Conservation (phyloP, 64 coral and sea anemone species). For the Orbicella faveolata region DNA sequence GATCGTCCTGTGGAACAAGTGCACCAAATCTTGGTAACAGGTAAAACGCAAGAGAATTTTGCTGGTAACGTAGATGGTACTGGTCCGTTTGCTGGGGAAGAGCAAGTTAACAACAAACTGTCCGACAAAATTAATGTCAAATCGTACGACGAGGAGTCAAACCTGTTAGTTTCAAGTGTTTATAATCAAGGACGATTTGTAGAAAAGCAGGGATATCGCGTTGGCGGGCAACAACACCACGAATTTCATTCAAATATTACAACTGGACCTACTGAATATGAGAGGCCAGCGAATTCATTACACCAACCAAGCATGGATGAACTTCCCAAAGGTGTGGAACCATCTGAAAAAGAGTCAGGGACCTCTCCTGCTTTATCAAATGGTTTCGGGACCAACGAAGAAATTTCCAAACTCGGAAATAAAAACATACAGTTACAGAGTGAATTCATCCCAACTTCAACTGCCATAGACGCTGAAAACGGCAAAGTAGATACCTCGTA, state of each 20-base stretch:
- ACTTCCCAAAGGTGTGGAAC: neutral
- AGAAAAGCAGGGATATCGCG: neutral
- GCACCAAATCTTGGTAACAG: constrained; percentile 8
- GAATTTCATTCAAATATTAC: neutral
- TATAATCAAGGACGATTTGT: neutral
- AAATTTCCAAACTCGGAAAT: no score
- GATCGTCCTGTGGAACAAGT: neutral
- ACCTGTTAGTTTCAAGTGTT: neutral
- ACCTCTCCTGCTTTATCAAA: neutral
- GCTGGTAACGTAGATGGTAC: neutral
- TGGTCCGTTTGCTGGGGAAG: neutral
- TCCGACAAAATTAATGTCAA: neutral
- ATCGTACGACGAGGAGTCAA: constrained; percentile 25
- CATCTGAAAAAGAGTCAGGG: neutral
- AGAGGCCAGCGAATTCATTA: neutral
- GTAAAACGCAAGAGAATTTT: constrained; percentile 15
- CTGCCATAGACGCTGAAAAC: neutral
- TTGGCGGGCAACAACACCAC: neutral
- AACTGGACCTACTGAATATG: neutral
- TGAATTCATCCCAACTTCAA: neutral
- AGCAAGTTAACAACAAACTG: neutral
- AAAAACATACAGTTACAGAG: neutral
- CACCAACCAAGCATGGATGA: neutral
- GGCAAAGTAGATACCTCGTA: neutral
- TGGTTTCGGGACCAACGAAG: neutral